Base-by-base conservation (phyloP, 2,797 vertebrate genomes). In the Rhynchotus rufescens region DNA sequence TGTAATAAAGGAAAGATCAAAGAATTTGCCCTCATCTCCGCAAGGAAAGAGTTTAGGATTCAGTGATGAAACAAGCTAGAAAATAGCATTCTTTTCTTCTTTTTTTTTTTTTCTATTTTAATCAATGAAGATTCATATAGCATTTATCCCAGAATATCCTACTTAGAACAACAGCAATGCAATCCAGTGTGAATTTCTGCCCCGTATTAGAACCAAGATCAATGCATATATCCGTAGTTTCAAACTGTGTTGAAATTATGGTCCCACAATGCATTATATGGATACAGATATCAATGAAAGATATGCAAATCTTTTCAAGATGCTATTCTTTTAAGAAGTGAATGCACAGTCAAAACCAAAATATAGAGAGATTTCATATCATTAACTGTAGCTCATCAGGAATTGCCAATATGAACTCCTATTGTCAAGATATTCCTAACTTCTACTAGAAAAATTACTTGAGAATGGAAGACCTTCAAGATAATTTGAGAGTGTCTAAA, bases 251-350 rank as follows among this genome's bases (percentile, higher is more conserved):
- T 65, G 22, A 82, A 80, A 6, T 36, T 32, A 17, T 51, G 17
- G 64, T 73, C 36, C 16, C 14, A 36, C 23, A 86, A n/a, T 7
- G 1, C 49, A 19, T 26, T n/a, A 54, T 28, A 45, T 42, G 84
- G 80, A 84, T 16, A 86, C 26, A 87, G 87, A 42, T 56, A 54
- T 45, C 30, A 61, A 49, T 36, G 57, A 57, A 21, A 59, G 45
- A 34, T 4, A 73, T 51, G 17, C 4, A 84, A 85, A 77, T 42
- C 8, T 81, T 68, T 62, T 23, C 56, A 75, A 75, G 12, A 4
- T 16, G 36, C 12, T 67, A 72, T 68, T 80, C 32, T 36, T 51
- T 92, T 94, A 62, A 86, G 54, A 75, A 84, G 5, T 45, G 11
- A 77, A 86, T 60, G 15, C 15, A 56, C 6, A 71, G 32, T 38